Evolutionary conservation across 2,888 invertebrate genomes (phyloP), one percentile per base, ranked within the genome.

Genomic region (Calameuta idolon): DNA sequence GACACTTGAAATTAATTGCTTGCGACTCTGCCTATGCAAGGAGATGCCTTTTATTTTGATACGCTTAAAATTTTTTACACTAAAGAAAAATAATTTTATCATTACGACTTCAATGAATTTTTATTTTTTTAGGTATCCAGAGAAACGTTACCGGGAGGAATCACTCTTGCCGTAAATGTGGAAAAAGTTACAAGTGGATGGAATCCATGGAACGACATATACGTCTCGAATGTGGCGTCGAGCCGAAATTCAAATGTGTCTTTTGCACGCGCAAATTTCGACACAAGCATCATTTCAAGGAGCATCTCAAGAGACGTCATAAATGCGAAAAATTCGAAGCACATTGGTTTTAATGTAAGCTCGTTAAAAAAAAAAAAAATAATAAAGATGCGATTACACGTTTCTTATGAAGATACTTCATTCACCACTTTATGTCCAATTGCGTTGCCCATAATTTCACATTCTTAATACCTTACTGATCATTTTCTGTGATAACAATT

Each of bases 241-340:
- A 88, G 78, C 92, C 92, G 5, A 88, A 87, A 77, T 92, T 91
- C 81, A 78, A 81, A 69, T 92, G 92, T 79, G 75, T 81, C 30
- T 78, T 88, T 37, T 92, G 91, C 79, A 87, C 85, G 30, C 85
- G 86, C 81, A 87, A 84, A 80, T 90, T 90, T 83, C 88, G 88
- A 76, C 89, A 90, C 83, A 90, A 90, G 69, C 89, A 90, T 73
- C 89, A 89, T 77, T 81, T 90, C n/a, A 75, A 75, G 37, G 88
- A 88, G 37, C 90, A 90, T 77, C 82, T 81, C 69, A 84, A 55
- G 76, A 79, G 68, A 69, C 76, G 69, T 73, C 55, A 37, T 73
- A 15, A 31, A 33, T 73, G 40, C 79, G 74, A 74, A 12, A 74
- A 33, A 34, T 34, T 74, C 15, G 74, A 74, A 33, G 23, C 33